Evolutionary conservation across 2,797 vertebrate genomes (phyloP), one percentile per base, ranked within the genome.

Genomic region (Linurgus olivaceus): DNA sequence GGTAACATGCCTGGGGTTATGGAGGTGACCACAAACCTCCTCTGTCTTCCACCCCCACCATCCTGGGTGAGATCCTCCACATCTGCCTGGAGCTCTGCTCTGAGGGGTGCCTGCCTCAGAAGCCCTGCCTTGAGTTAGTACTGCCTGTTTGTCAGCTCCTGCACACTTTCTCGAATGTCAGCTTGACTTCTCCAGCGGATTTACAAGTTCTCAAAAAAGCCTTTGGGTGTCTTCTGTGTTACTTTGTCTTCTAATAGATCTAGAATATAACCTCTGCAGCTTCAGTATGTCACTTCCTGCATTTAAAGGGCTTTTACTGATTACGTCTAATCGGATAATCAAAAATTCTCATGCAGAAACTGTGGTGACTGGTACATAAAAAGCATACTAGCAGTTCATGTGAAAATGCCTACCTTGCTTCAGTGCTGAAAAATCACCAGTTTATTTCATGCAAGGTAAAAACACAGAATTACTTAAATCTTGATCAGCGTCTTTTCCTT

Each of bases 141-240:
- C 17, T 6, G 9, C 65, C 33, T 42, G 16, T 37, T 84, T 23
- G 24, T 77, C 28, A 35, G 6, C 35, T 81, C 14, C 52, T 25
- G 11, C 25, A 11, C 1, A 1, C 21, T 48, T 77, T 28, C 35
- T 76, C 0, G 0, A 28, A 7, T 50, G 31, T 35, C 29, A 26
- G 17, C 15, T 50, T 74, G 66, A 48, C 65, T 90, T 63, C 20
- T 25, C 13, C 11, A 23, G 21, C 38, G 26, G 1, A 2, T 76
- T 76, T 58, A 21, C 17, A 6, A 17, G 23, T 71, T 50, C 29
- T 79, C 37, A 33, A 15, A 87, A 77, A 42, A 63, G 21, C 17
- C 31, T 73, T 54, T 38, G 37, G 8, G 20, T 54, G 52, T 45
- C 16, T 66, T 54, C 25, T 80, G 6, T 47, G 73, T 33, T 75